A percentile compares a stretch with the other conserved stretches of the same genome.
Conservation (phyloP, 2,797 vertebrate species). For the Poeciliopsis paucimaculata region DNA sequence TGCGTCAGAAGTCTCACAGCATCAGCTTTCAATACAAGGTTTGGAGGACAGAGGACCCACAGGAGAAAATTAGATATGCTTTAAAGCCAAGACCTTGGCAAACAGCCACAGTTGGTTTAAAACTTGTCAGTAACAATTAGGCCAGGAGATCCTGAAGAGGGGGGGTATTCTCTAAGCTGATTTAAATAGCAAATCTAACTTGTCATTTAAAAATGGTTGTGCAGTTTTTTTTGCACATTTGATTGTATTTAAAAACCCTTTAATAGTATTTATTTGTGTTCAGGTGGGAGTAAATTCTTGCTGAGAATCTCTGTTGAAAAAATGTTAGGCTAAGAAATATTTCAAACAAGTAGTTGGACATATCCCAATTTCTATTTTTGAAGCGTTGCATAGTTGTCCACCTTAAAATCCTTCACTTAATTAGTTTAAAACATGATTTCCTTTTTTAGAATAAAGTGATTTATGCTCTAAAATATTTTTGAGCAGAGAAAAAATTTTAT, state of each 20-base stretch:
- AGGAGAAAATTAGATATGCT: conserved; percentile 25
- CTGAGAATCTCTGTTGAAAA: conserved; percentile 10
- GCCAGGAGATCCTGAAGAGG: conserved; percentile 6
- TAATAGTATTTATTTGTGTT: neutral
- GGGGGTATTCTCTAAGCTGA: conserved; percentile 28
- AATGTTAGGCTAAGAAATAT: conserved; percentile 34
- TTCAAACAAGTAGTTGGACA: conserved; percentile 13
- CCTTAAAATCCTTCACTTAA: neutral
- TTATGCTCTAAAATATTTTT: neutral
- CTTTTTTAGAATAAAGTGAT: neutral
- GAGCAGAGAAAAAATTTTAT: neutral
- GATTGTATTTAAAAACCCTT: neutral
- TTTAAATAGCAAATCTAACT: conserved; percentile 19
- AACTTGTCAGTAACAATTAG: conserved; percentile 21
- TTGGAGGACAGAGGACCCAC: conserved; percentile 7
- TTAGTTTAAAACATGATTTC: neutral
- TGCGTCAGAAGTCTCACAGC: conserved; percentile 20
- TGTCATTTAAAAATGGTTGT: neutral
- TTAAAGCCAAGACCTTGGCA: conserved; percentile 21
- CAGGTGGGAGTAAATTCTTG: neutral
- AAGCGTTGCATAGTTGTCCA: neutral
- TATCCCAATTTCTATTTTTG: neutral
- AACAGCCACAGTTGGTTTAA: conserved; percentile 8
- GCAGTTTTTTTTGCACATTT: neutral
- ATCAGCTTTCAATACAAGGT: conserved; percentile 7